Conservation (phyloP, 2,888 invertebrate species). For the Panopea generosa region DNA sequence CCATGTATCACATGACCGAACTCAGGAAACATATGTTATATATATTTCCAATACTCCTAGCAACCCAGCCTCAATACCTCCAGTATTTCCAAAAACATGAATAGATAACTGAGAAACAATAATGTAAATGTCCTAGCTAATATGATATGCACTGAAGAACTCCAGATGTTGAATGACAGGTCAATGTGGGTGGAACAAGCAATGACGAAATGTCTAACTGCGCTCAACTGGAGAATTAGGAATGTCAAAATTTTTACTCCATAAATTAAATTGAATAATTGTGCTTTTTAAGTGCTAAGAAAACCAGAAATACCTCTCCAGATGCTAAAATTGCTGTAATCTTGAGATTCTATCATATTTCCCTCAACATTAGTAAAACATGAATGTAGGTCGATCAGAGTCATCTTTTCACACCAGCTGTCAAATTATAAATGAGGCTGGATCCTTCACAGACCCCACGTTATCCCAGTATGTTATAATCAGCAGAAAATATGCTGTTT, state of each 20-base stretch:
- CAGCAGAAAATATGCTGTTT: conserved; percentile 50
- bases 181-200: conserved; percentile 57
- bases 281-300: conserved; percentile 44
- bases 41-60: conserved; percentile 50
- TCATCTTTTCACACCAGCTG: conserved; percentile 73
- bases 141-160: conserved; percentile 18
- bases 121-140: conserved; percentile 15
- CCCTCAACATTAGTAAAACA: conserved; percentile 72
- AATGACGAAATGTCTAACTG: conserved; percentile 38
- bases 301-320: conserved; percentile 76
- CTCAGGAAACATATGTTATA: conserved; percentile 53
- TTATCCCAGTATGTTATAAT: conserved; percentile 36
- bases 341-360: conserved; percentile 72
- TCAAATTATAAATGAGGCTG: conserved; percentile 62
- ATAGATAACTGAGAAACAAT: conserved; percentile 12
- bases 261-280: conserved; percentile 1
- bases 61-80: conserved; percentile 47
- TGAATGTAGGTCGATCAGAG: conserved; percentile 79
- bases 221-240: background rate
- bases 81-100: conserved; percentile 30
- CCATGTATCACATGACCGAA: conserved; percentile 61
- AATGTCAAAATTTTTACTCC: conserved; percentile 7
- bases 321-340: conserved; percentile 75
- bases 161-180: conserved; percentile 58
- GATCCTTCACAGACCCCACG: conserved; percentile 38